Evolutionary conservation across 2,113 vertebrate species (phyloP), one percentile per base, ranked within the genome.

Genomic region (Prunella fulvescens): DNA sequence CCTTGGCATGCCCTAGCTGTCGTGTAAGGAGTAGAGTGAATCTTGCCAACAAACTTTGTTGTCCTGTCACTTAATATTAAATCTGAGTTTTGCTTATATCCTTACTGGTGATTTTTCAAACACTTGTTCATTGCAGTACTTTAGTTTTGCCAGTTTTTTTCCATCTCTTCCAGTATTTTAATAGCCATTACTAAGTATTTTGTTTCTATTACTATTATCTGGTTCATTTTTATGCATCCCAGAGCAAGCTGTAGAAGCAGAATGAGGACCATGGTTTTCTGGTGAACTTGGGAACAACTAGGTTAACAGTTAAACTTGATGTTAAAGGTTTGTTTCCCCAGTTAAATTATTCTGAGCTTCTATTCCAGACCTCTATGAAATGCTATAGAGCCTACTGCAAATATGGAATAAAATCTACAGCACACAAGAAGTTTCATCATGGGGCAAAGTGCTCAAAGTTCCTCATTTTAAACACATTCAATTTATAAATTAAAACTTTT

Each of bases 401-500:
- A 73, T 1, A 44, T 0, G 0, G 11, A 57, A 56, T 7, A 5
- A 80, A 78, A 19, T 8, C 15, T 19, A 29, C 6, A 51, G 29
- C 12, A 40, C 3, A 1, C 10, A 29, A n/a, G 19, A 26, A 31
- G 17, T 11, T 57, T 7, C 40, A 40, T 50, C 5, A 1, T 1
- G 2, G 10, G 4, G 22, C 1, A 19, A 20, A 9, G 16, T 3
- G 9, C 4, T 14, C 1, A 0, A 12, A 42, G 6, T 19, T 48
- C 12, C 19, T 58, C 3, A 3, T 45, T 53, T n/a, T 37, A 88
- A 92, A 66, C 1, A 2, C 20, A 42, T 15, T 12, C 57, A 56
- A 20, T 35, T 64, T 20, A 6, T 42, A 73, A 81, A 60, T 47
- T 20, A 5, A n/a, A 48, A 4, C 7, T 60, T 67, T n/a, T 11